Base-by-base conservation (phyloP, 2,888 invertebrate genomes). In the Lordiphosa fenestrarum region DNA sequence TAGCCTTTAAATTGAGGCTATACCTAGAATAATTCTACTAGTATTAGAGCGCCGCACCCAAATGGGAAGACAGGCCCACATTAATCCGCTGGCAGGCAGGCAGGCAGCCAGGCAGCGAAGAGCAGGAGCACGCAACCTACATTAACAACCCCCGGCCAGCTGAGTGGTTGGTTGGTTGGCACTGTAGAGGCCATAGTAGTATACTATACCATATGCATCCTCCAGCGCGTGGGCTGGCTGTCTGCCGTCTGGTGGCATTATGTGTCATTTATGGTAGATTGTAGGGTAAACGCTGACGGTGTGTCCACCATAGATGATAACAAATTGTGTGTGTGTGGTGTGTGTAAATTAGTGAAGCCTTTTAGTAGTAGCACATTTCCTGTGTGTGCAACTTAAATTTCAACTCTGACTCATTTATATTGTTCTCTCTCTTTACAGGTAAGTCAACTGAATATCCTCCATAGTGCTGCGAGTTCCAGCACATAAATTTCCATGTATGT, bases 271-370 rank as follows among this genome's bases (percentile, higher is more conserved):
- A 30, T 30, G 30, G 30, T 33, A 44, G 30, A 30, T 30, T 44
- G 33, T 10, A 33, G 15, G 15, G 15, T 33, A 3, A 15, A 6
- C 33, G 10, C 30, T 3, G 13, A 13, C 12, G 13, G 30, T 42
- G 42, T 42, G 30, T 33, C 12, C 25, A 25, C 30, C 44, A 23
- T 10, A 38, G 36, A 44, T 44, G 15, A 15, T 15, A 57, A 63
- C 48, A 57, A 51, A 61, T 62, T 42, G 48, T 61, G 52, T 56
- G 50, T 48, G n/a, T 58, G 60, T 55, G 15, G 15, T 15, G 15
- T 1, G 70, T 53, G 44, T 57, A 66, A 69, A 63, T 65, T 66
- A 66, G 50, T 60, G 63, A 66, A 66, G 66, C 66, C 67, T 57
- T 61, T 66, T 50, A 53, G 50, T 50, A 53, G 50, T 44, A 53